These are phyloP conservation scores for Microctenopoma steveboyesi DNA, from an alignment of 2,797 vertebrate species.

Conservation along the genomic window DNA sequence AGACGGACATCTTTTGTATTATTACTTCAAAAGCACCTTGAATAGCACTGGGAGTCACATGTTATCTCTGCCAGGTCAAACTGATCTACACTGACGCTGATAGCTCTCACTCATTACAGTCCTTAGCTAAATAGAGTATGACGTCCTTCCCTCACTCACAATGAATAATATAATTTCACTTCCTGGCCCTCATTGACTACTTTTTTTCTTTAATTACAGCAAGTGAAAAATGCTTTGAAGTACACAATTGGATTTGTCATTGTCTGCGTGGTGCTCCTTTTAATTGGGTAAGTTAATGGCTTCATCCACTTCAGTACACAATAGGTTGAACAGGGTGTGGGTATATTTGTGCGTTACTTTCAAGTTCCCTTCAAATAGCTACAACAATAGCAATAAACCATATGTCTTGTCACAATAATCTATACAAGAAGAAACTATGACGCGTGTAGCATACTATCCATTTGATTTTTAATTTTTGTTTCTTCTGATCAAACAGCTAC, in stretches of 20 bases:
- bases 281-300: constrained; percentile 90
- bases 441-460: background rate
- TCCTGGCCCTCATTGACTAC: constrained; percentile 60
- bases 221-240: constrained; percentile 94
- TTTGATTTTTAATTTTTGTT: background rate
- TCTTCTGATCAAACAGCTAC: background rate
- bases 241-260: constrained; percentile 93
- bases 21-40: constrained; percentile 72
- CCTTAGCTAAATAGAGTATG: constrained; percentile 56
- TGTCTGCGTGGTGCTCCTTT: constrained; percentile 90
- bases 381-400: constrained; percentile 1
- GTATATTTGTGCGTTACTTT: constrained; percentile 66
- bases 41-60: constrained; percentile 61
- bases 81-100: constrained; percentile 51
- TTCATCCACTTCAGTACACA: constrained; percentile 53
- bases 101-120: constrained; percentile 49
- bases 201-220: constrained; percentile 83
- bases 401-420: constrained; percentile 50
- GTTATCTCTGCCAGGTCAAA: constrained; percentile 68
- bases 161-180: constrained; percentile 67
- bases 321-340: constrained; percentile 40
- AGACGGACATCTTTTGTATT: constrained; percentile 70
- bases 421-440: constrained; percentile 17
- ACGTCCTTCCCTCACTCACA: constrained; percentile 42
- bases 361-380: constrained; percentile 50